Base-by-base conservation (phyloP, 2,888 invertebrate species). In the Cynaeus angustus region DNA sequence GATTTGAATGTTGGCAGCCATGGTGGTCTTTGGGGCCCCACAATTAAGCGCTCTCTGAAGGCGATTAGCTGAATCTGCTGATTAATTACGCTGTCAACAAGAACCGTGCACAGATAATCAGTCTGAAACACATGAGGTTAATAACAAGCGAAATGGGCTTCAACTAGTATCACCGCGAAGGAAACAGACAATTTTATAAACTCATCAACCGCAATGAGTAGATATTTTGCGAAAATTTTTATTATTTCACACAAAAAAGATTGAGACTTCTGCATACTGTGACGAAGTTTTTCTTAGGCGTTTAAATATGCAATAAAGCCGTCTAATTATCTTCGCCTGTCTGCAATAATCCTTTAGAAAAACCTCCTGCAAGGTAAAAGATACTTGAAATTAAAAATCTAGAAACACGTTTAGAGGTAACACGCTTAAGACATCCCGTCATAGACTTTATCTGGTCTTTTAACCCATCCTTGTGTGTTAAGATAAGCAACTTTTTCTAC, bases 31-130 rank as follows among this genome's bases (percentile, higher is more conserved):
- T n/a, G 41, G 13, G 56, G 38, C 12, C 41, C 30, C 56, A 56
- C 56, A 56, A 56, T 56, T 56, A 56, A 56, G 53, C 55, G 16
- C 55, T 21, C 55, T 55, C 48, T 56, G 56, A 56, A 37, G 41
- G 38, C 41, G 41, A 21, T 58, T 12, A 58, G 41, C 56, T 58
- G 38, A 58, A 43, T 43, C 59, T 45, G 28, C 16, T 45, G 59
- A 46, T 59, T 59, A 59, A 59, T 59, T 45, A 30, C 46, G 28
- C 43, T 45, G 59, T 59, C 46, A 46, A 28, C 59, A 45, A 33
- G 14, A 58, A 41, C 56, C 43, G 56, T 58, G 56, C 56, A 28
- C 43, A 12, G 56, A 43, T 58, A 43, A 58, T 58, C 56, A 43
- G 43, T 28, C 9, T 16, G 46, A 46, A 21, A 55, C 56, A 41